A percentile compares a stretch with the other conserved stretches of the same genome.
phyloP scores from a whole-genome alignment of 2,113 vertebrate species.

The Desmodus rotundus region DNA sequence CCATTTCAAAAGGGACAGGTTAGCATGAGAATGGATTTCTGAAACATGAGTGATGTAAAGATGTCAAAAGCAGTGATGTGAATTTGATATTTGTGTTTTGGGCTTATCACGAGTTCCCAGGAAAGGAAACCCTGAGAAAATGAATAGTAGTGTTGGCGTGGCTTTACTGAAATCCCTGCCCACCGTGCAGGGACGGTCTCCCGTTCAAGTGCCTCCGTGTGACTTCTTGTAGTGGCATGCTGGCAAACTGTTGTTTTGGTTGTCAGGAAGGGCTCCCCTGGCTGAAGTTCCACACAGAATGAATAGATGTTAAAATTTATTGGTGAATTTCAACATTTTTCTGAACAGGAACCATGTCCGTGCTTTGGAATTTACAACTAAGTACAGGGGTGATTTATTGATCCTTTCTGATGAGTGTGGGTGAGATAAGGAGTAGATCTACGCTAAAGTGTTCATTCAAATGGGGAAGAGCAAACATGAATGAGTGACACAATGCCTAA shows the following conservation, averaged over 20 bases:
- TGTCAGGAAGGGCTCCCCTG: slow-evolving; percentile 37
- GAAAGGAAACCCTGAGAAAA: slow-evolving; percentile 57
- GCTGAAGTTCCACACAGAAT: slow-evolving; percentile 4
- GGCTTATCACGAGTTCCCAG: not conserved
- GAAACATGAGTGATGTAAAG: not conserved
- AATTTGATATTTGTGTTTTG: not conserved
- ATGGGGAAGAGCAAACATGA: slow-evolving; percentile 58
- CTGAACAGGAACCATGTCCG: not conserved
- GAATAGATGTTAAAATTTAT: slow-evolving; percentile 57
- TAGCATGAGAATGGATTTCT: slow-evolving; percentile 38
- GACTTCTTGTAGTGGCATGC: not conserved
- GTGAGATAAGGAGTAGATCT: slow-evolving; percentile 38
- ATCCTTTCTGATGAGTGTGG: not conserved
- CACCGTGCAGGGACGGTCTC: slow-evolving; percentile 19
- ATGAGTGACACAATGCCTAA: not conserved
- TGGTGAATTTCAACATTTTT: slow-evolving; percentile 21
- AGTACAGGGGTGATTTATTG: not conserved
- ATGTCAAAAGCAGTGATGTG: not conserved
- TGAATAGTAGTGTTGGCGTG: slow-evolving; percentile 60
- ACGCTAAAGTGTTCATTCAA: slow-evolving; percentile 37
- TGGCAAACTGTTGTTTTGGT: slow-evolving; percentile 18
- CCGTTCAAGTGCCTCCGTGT: not conserved
- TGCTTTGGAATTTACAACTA: not conserved
- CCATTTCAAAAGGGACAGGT: not conserved
- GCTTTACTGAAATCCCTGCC: slow-evolving; percentile 40